Base-by-base conservation (phyloP, 2,888 invertebrate genomes). In the Mythimna albipuncta region DNA sequence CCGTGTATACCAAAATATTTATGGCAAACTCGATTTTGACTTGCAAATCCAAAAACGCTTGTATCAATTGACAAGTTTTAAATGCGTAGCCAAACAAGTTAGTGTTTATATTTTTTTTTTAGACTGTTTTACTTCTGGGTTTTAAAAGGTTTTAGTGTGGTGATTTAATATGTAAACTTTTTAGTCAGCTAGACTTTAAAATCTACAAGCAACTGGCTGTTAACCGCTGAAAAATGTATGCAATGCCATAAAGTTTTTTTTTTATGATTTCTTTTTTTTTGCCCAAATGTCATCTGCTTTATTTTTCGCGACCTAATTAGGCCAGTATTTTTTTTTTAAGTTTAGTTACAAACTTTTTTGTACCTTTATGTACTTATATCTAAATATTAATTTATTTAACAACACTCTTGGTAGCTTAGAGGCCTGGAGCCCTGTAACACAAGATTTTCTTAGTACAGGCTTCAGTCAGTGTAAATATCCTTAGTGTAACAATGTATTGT, bases 1-100 rank as follows among this genome's bases (percentile, higher is more conserved):
- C 52, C 64, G 52, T 82, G 75, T 81, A 82, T 81, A 69, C 70
- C 35, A 72, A 72, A 78, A 68, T 79, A 63, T 72, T 87, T 84
- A 83, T 72, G 55, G 11, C 19, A 50, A 10, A 71, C 79, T 70
- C 32, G 61, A 68, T 78, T 69, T 35, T 41, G 35, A 52, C 54
- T 63, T 63, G 44, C 77, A 16, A 66, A 65, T 47, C 19, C 26
- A 63, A 65, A 74, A 52, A 66, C 7, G n/a, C 21, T 57, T 21
- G 50, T 57, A 57, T 64, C 26, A 32, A 66, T 66, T 35, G 58
- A 52, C 19, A 50, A 10, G 6, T n/a, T 21, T 41, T 16, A 11
- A 59, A 41, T 19, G 10, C 26, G 19, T 6, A 67, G 11, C 26
- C 13, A 26, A 57, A 0, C 6, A 47, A 26, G 26, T 41, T 2